These are phyloP conservation scores for Hetaerina titia DNA, from an alignment of 2,888 invertebrate genomes.

Conservation along the genomic window DNA sequence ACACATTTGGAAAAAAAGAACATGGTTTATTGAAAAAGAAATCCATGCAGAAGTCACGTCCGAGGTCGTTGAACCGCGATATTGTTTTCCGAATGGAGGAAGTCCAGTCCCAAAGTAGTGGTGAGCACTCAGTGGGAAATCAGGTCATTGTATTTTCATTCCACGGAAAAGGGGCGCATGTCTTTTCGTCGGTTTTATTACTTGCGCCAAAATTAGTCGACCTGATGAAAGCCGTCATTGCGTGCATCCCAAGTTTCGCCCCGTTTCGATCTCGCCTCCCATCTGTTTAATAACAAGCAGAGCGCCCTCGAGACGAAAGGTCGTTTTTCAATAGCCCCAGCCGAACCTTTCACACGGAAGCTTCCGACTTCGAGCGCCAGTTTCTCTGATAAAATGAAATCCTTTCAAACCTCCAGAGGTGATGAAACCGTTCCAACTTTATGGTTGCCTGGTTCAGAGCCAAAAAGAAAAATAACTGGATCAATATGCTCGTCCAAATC, in stretches of 20 bases:
- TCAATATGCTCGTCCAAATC: neutral
- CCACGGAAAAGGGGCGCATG: neutral
- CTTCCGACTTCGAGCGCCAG: neutral
- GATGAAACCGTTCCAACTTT: neutral
- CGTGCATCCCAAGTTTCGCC: neutral
- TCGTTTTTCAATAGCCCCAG: neutral
- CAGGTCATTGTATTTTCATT: neutral
- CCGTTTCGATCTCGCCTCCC: neutral
- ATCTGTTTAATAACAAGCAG: neutral
- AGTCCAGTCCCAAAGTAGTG: neutral
- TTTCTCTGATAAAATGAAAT: neutral
- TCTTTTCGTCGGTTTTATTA: neutral
- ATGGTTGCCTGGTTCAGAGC: neutral
- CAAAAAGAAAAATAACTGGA: neutral
- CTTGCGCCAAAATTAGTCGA: neutral
- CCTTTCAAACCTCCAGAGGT: neutral
- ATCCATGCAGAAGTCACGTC: too few relatives aligned
- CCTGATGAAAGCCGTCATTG: neutral
- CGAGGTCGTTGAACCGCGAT: neutral
- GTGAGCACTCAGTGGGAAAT: neutral
- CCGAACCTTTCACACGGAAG: neutral
- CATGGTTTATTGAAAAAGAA: too few relatives aligned
- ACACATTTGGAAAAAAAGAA: too few relatives aligned
- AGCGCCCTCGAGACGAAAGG: neutral
- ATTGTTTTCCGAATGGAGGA: neutral